phyloP scores from a whole-genome alignment of 2,888 invertebrate genomes.

The Toxonevra muliebris region DNA sequence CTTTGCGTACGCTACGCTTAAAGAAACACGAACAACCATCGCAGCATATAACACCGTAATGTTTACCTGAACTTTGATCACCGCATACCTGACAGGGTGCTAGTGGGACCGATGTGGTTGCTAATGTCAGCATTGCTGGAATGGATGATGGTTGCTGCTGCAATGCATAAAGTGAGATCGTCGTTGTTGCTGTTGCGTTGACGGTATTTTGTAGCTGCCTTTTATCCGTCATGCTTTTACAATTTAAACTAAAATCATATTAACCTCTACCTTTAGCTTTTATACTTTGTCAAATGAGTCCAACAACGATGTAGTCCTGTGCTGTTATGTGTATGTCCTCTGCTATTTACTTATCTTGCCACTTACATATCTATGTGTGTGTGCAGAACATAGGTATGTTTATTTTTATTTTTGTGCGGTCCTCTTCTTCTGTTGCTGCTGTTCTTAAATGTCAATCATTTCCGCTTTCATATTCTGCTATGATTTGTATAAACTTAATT shows the following conservation, averaged over 20 bases:
- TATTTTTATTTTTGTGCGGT: neutral
- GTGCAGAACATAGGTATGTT: neutral
- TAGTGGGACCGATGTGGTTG: neutral
- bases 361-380: conserved; percentile 23
- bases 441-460: conserved; percentile 15
- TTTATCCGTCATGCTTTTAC: conserved; percentile 26
- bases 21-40: conserved; percentile 93
- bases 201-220: conserved; percentile 25
- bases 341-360: conserved; percentile 23
- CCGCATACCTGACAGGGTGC: conserved; percentile 78
- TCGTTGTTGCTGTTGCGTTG: conserved; percentile 8
- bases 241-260: neutral
- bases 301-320: too few species aligned
- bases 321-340: neutral
- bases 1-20: conserved; percentile 81
- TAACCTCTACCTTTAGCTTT: neutral
- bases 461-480: conserved; percentile 3
- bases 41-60: conserved; percentile 85
- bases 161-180: conserved; percentile 23
- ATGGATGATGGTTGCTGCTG: neutral
- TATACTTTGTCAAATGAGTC: neutral
- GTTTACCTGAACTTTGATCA: conserved; percentile 84
- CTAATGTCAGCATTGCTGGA: neutral
- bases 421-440: neutral
- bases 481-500: conserved; percentile 21